Base-by-base conservation (phyloP, 2,888 invertebrate genomes). In the Cephonodes hylas region DNA sequence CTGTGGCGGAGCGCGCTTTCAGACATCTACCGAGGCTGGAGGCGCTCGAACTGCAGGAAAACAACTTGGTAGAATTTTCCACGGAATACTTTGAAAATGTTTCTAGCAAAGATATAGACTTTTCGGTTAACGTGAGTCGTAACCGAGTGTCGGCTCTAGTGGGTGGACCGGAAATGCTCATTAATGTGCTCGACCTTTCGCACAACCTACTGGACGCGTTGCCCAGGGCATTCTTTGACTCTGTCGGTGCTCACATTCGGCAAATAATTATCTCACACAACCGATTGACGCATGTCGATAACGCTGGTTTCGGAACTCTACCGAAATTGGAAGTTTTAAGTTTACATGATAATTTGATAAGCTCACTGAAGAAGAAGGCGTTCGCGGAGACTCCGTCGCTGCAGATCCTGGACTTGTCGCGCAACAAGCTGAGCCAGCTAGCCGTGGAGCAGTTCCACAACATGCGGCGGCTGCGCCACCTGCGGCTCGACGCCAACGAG, bases 1-100 rank as follows among this genome's bases (percentile, higher is more conserved):
- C 91, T 42, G 93, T 98, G 56, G 94, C 94, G 0, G 93, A 94
- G 3, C 92, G 93, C n/a, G 95, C 97, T 0, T 96, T 98, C 70
- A 88, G 91, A 3, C 94, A 95, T 61, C 85, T 97, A 64, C 95
- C 96, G 0, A 94, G 93, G 67, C 84, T 98, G 59, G 93, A 94
- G 58, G 94, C 94, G 61, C 83, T 97, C 13, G 96, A 97, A 79
- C 82, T 97, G 62, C 96, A 96, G 79, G 94, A 95, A 66, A 97
- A 97, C 78, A 91, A 93, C 42, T 81, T 97, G 27, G 89, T 92
- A 0, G 92, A 94, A 27, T 91, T 97, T 59, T 94, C 95, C 0
- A 86, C 95, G 62, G 93, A 92, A 66, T 91, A 91, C 63, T 95
- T 96, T 71, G 88, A 93, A 20, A 95, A 95, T 72, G 93, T 95